These are phyloP conservation scores for Seriola rivoliana DNA, from an alignment of 2,113 vertebrate species.

Conservation along the genomic window DNA sequence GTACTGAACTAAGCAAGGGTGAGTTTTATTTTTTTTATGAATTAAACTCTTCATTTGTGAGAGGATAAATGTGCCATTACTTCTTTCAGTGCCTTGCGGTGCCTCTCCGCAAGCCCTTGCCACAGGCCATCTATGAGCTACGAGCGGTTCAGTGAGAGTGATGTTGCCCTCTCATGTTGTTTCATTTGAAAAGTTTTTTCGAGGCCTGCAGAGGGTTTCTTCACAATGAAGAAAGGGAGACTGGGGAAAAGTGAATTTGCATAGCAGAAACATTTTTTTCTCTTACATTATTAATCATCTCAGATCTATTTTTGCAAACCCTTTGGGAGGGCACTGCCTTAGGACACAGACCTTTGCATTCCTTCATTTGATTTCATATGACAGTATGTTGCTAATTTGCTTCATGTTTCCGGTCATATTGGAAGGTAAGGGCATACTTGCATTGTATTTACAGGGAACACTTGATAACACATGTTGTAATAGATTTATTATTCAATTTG, in stretches of 20 bases:
- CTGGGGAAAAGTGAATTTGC: neutral
- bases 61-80: neutral
- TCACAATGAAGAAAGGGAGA: neutral
- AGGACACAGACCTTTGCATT: neutral
- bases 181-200: neutral
- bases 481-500: neutral
- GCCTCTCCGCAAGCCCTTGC: too few relatives aligned
- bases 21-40: neutral
- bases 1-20: too few relatives aligned
- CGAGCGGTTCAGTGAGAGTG: neutral
- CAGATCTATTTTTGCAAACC: neutral
- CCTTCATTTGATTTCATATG: neutral
- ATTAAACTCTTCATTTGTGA: neutral
- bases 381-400: neutral
- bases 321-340: neutral
- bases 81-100: neutral
- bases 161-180: too few relatives aligned
- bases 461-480: neutral
- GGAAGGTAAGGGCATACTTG: neutral
- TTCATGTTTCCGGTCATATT: neutral
- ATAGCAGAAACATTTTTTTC: neutral
- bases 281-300: neutral
- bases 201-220: too few relatives aligned
- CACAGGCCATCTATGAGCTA: neutral
- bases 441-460: neutral